Evolutionary conservation across 1,140 invertebrate species (phyloP), one percentile per base, ranked within the genome.

Genomic region (Rhynchophorus ferrugineus): DNA sequence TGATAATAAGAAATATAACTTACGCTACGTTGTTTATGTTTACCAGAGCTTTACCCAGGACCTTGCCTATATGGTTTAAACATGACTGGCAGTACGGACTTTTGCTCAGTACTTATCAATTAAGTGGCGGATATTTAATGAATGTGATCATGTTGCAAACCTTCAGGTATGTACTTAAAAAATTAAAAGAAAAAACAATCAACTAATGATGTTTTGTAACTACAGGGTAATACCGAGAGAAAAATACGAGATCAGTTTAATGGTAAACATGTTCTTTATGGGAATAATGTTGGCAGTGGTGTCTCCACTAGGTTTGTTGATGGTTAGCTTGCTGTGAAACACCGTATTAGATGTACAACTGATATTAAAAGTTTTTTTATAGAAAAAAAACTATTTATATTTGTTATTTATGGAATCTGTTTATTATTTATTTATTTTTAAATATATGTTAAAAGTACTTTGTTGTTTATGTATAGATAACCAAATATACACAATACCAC

Each of bases 41-140:
- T 35, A 43, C 38, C 42, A 51, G 43, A 6, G 39, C 49, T 6
- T 19, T 35, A 20, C 49, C 49, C 5, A 43, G 49, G 18, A 39
- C 43, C 36, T 35, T 51, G 11, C 49, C 39, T 9, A 29, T 51
- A 21, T n/a, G 33, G 7, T 51, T 51, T 36, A 33, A 33, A 2
- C 49, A 51, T n/a, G 49, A 51, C 16, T 43, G 49, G 42, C 49
- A 51, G 33, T 51, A 51, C 21, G 19, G 34, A n/a, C 6, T 51
- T 13, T 44, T 51, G 9, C n/a, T 51, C 33, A 39, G 39, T 11
- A 44, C 38, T 16, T 51, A 43, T 22, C 24, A 29, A 6, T 29
- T 29, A 11, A 5, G 5, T 29, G 24, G 5, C 24, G 24, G 24
- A 29, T 29, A 29, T 29, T 29, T 29, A 29, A 29, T 29, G 24